phyloP scores from a whole-genome alignment of 2,888 invertebrate species.

The Maniola hyperantus region DNA sequence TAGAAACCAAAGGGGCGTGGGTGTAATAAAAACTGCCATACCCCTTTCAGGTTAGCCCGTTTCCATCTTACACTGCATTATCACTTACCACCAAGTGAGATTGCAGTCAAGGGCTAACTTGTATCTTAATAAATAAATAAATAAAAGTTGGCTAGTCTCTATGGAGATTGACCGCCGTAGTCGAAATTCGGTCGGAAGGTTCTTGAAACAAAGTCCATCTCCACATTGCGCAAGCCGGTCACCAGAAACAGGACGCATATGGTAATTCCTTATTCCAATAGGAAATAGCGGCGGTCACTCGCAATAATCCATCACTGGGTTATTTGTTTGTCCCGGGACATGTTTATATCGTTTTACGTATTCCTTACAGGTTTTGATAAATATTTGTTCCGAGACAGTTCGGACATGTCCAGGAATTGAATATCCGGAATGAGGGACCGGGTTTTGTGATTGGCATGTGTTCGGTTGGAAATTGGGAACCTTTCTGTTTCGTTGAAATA shows the following conservation, averaged over 20 bases:
- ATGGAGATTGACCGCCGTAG: too few relatives aligned
- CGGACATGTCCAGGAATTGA: conserved; percentile 78
- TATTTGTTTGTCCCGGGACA: conserved; percentile 71
- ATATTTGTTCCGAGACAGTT: conserved; percentile 78
- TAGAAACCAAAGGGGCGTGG: too few relatives aligned
- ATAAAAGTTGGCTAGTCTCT: too few relatives aligned
- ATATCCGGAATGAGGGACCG: conserved; percentile 68
- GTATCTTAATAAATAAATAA: too few relatives aligned
- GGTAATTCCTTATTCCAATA: conserved; percentile 82
- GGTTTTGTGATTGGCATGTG: conserved; percentile 71
- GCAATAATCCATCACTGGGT: conserved; percentile 80
- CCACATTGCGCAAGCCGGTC: conserved; percentile 50
- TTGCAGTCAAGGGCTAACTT: too few relatives aligned
- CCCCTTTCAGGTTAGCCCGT: too few relatives aligned
- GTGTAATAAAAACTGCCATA: too few relatives aligned
- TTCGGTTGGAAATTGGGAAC: conserved; percentile 45
- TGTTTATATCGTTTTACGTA: conserved; percentile 80
- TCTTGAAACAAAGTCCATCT: conserved; percentile 45
- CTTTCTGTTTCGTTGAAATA: conserved; percentile 31
- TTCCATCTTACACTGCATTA: too few relatives aligned
- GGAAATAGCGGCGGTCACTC: conserved; percentile 81
- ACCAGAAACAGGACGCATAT: conserved; percentile 73
- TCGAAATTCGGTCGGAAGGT: too few relatives aligned
- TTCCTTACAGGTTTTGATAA: conserved; percentile 82
- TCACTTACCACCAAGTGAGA: too few relatives aligned